Conservation (phyloP, 1,140 invertebrate genomes). For the Adelges cooleyi region DNA sequence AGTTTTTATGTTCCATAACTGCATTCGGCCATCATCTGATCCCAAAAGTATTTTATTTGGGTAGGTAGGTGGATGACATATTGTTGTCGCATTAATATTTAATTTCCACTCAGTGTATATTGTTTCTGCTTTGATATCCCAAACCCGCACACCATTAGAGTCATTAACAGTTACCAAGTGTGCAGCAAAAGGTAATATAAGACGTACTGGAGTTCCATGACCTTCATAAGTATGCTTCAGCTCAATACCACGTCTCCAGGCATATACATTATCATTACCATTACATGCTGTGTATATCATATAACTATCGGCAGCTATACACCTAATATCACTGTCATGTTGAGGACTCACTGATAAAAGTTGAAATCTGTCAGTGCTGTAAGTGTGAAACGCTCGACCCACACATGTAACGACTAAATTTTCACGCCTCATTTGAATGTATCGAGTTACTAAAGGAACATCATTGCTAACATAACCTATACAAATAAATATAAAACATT, state of each 20-base stretch:
- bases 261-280: conserved; percentile 60
- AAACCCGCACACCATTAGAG: conserved; percentile 62
- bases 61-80: conserved; percentile 85
- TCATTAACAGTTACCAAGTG: conserved; percentile 80
- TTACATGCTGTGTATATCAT: conserved; percentile 69
- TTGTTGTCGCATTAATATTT: conserved; percentile 48
- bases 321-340: conserved; percentile 71
- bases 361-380: conserved; percentile 69
- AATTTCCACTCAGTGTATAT: conserved; percentile 58
- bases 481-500: too few species aligned
- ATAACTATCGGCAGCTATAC: conserved; percentile 63
- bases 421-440: conserved; percentile 73
- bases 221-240: conserved; percentile 70
- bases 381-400: conserved; percentile 83
- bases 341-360: conserved; percentile 69
- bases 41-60: conserved; percentile 90
- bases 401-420: conserved; percentile 80
- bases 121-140: conserved; percentile 69
- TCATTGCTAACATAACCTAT: conserved; percentile 84
- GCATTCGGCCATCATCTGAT: conserved; percentile 73
- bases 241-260: conserved; percentile 78
- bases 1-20: conserved; percentile 82
- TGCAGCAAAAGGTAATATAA: conserved; percentile 74
- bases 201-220: conserved; percentile 58
- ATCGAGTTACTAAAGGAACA: conserved; percentile 71